Conservation (phyloP, 2,797 vertebrate species). For the Coregonus ussuriensis region DNA sequence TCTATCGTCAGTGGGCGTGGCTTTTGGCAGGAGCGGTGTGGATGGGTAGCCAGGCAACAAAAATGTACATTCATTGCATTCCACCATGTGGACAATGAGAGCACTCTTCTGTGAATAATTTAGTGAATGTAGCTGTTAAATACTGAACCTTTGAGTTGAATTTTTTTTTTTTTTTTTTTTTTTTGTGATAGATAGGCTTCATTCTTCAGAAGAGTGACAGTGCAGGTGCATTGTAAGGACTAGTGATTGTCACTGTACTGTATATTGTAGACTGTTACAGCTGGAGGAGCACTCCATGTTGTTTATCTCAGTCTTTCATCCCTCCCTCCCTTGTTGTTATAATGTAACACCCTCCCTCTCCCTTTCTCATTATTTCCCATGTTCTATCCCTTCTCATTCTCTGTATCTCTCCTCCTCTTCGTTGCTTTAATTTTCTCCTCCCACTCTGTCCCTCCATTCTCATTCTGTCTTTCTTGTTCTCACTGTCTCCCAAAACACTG, state of each 20-base stretch:
- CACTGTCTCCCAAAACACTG: slow-evolving; percentile 29
- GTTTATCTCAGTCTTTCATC: too few relatives aligned
- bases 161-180: slow-evolving; percentile 7
- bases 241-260: neutral
- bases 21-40: too few relatives aligned
- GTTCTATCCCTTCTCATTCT: slow-evolving; percentile 18
- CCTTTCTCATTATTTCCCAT: slow-evolving; percentile 20
- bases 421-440: neutral
- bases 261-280: neutral
- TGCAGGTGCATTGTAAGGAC: neutral
- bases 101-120: too few relatives aligned
- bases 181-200: neutral
- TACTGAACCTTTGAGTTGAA: neutral
- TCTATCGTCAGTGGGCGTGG: too few relatives aligned
- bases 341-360: slow-evolving; percentile 7
- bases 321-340: neutral
- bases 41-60: too few relatives aligned
- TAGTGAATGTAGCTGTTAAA: too few relatives aligned
- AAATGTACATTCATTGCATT: too few relatives aligned
- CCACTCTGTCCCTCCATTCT: slow-evolving; percentile 22
- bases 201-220: neutral
- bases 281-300: neutral
- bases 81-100: too few relatives aligned
- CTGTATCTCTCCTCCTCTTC: slow-evolving; percentile 30
- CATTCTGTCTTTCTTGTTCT: slow-evolving; percentile 2